Conservation (phyloP, 2,888 invertebrate genomes). For the Drosophila formosana region DNA sequence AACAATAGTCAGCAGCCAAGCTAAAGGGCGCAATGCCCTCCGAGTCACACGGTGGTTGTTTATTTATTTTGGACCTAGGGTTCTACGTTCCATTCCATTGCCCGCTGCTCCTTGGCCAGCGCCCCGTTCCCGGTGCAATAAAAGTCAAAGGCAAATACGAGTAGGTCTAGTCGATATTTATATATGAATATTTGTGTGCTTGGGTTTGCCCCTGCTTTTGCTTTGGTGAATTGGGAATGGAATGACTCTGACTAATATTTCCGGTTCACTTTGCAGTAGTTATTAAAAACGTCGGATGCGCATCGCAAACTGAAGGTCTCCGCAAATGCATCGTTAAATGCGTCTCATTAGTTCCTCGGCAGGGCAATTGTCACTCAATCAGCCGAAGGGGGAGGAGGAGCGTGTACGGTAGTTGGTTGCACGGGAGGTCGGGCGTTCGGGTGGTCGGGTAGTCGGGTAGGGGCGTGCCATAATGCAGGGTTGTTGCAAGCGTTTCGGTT, state of each 20-base stretch:
- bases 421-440: too few species aligned
- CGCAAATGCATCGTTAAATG: conserved; percentile 65
- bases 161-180: conserved; percentile 19
- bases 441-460: neutral
- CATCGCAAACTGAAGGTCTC: conserved; percentile 35
- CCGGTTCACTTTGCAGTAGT: conserved; percentile 76
- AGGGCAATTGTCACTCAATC: conserved; percentile 65
- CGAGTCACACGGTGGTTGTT: conserved; percentile 56
- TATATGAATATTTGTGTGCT: conserved; percentile 1
- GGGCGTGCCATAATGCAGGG: conserved; percentile 19
- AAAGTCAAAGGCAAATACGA: conserved; percentile 72
- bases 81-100: conserved; percentile 34
- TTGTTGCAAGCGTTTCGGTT: conserved; percentile 15
- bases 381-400: conserved; percentile 12
- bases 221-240: conserved; percentile 16
- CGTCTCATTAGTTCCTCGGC: conserved; percentile 68
- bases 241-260: conserved; percentile 61
- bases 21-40: conserved; percentile 58
- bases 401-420: neutral
- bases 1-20: conserved; percentile 27
- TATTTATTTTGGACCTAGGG: conserved; percentile 46
- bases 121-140: conserved; percentile 60
- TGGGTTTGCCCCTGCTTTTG: conserved; percentile 22
- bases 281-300: conserved; percentile 67
- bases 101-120: conserved; percentile 26